A percentile compares a stretch with the other conserved stretches of the same genome.
phyloP scores from a whole-genome alignment of 1,140 invertebrate genomes.

The Bombus affinis region DNA sequence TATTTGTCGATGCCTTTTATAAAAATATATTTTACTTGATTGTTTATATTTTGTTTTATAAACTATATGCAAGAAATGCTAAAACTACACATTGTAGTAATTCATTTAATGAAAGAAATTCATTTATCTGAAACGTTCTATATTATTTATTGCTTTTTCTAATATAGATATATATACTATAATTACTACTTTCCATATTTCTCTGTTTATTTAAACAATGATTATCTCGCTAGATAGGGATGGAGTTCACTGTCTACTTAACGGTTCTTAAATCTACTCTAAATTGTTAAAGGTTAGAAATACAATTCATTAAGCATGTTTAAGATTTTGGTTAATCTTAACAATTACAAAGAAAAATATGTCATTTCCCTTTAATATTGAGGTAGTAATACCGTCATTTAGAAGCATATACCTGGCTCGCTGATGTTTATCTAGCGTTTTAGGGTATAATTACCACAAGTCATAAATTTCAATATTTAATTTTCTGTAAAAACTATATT shows the following conservation, averaged over 20 bases:
- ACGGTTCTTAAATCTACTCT: background rate
- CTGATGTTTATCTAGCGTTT: rapidly evolving
- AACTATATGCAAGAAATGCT: background rate
- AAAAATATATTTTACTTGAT: background rate
- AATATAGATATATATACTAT: background rate
- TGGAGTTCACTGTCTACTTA: slow-evolving; percentile 6
- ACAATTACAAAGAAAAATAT: background rate
- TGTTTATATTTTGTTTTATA: background rate
- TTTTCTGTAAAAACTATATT: too few species aligned
- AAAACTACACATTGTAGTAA: background rate
- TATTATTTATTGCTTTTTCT: background rate
- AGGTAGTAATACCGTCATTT: background rate
- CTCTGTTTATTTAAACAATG: background rate
- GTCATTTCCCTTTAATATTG: background rate
- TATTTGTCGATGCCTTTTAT: too few species aligned
- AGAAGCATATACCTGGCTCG: rapidly evolving
- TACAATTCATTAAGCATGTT: background rate
- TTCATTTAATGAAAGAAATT: background rate
- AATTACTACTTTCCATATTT: background rate
- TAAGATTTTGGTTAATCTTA: background rate
- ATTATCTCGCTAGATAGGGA: slow-evolving; percentile 5
- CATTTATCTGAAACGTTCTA: too few species aligned
- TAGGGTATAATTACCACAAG: too few species aligned
- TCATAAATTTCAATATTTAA: too few species aligned
- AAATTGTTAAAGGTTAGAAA: background rate